phyloP scores from a whole-genome alignment of 2,888 invertebrate genomes.

The Unio pictorum region DNA sequence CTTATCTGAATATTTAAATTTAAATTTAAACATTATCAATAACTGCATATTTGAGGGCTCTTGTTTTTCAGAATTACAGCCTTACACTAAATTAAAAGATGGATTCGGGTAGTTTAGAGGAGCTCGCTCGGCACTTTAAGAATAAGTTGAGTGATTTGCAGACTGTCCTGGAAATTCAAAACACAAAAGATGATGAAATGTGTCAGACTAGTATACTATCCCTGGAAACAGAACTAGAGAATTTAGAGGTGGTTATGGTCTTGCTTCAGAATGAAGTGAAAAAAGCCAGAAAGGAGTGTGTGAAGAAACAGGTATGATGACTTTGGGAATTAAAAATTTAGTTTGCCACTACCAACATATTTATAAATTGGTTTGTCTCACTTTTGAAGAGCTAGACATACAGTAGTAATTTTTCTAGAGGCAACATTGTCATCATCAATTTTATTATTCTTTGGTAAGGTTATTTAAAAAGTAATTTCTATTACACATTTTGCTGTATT shows the following conservation, averaged over 20 bases:
- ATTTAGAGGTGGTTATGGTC: conserved; percentile 6
- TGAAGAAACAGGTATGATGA: conserved; percentile 4
- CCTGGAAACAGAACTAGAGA: conserved; percentile 10
- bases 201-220: conserved; percentile 3
- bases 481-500: too few relatives aligned
- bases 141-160: conserved; percentile 26
- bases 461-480: too few relatives aligned
- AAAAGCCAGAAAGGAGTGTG: conserved; percentile 1
- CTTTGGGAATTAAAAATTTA: neutral
- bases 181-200: conserved; percentile 22
- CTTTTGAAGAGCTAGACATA: too few relatives aligned
- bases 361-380: too few relatives aligned
- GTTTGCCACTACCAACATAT: too few relatives aligned
- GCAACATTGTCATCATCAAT: too few relatives aligned
- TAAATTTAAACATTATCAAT: too few relatives aligned
- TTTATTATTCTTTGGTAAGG: too few relatives aligned
- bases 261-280: conserved; percentile 9
- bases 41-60: too few relatives aligned
- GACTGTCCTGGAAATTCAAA: conserved; percentile 27
- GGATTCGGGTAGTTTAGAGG: conserved; percentile 21
- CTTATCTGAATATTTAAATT: too few relatives aligned
- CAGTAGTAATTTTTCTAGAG: neutral
- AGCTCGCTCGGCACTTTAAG: conserved; percentile 31
- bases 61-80: too few relatives aligned
- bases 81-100: conserved; percentile 9